Base-by-base conservation (phyloP, 1,140 invertebrate genomes). In the Drosophila parabipectinata region DNA sequence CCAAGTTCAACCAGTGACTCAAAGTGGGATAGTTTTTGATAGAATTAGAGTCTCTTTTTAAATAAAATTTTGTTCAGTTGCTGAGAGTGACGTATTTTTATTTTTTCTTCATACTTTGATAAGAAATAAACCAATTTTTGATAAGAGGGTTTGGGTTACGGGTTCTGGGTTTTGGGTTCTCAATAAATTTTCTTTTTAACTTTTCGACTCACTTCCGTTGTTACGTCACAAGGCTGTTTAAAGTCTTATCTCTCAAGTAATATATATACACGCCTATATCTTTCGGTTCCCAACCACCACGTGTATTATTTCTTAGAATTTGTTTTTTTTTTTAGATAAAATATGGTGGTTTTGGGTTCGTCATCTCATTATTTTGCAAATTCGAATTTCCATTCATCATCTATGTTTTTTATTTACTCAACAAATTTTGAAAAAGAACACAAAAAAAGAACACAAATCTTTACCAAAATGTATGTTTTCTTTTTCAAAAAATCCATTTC, bases 151-250 rank as follows among this genome's bases (percentile, higher is more conserved):
- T 54, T 67, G 47, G 41, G 26, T 39, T 34, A 14, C 1, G 30
- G 67, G 21, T 45, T 24, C 21, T 14, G 26, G 8, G 26, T 37
- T 41, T 34, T n/a, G 15, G 26, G 48, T 28, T 3, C n/a, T 34
- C 66, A 30, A 54, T 37, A 55, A 41, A 48, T 24, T 12, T 21
- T 30, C 7, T 26, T 18, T 53, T 18, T 32, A 48, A 51, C 30
- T 10, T 53, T 39, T 64, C 28, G 26, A 26, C 15, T 48, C 71
- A 81, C 78, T 81, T 80, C 78, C 78, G 78, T 81, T 81, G 47
- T 81, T 81, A 81, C 78, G 79, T 78, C 76, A 78, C 75, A 78
- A 72, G 76, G 76, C 45, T 73, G 51, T 72, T 48, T 41, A 26
- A 8, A 15, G 34, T 1, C 51, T 55, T 73, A 51, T 73, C 71